Evolutionary conservation across 1,140 invertebrate genomes (phyloP).

Genomic region (Drosophila ficusphila): DNA sequence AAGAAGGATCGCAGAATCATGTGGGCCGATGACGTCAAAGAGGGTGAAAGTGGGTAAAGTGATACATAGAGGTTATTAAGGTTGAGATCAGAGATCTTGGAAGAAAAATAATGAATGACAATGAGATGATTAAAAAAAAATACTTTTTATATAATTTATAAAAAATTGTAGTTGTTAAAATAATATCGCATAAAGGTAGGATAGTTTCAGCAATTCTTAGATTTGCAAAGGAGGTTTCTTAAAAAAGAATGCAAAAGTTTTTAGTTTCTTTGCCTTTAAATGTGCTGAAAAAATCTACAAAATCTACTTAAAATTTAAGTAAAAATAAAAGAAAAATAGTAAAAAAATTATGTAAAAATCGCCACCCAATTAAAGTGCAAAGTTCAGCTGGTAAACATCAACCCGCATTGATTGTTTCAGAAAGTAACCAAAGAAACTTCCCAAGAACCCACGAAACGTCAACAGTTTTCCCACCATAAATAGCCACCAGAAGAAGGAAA

Average conservation of each 20-base stretch:
- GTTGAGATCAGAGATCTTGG: neutral
- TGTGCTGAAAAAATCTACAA: too few species aligned
- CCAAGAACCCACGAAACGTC: slow-evolving; percentile 52
- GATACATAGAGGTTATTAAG: neutral
- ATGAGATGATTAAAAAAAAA: neutral
- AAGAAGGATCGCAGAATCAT: slow-evolving; percentile 13
- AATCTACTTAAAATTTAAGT: too few species aligned
- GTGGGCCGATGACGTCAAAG: slow-evolving; percentile 25
- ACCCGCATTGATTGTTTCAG: slow-evolving; percentile 58
- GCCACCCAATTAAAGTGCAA: neutral
- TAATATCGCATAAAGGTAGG: too few species aligned
- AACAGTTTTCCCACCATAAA: slow-evolving; percentile 51
- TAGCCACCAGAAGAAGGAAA: slow-evolving; percentile 32
- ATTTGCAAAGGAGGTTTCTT: too few species aligned
- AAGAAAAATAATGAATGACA: too few species aligned
- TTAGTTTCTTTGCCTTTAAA: too few species aligned
- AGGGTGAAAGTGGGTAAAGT: slow-evolving; percentile 3
- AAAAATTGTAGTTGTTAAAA: too few species aligned
- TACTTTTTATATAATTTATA: neutral
- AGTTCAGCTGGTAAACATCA: slow-evolving; percentile 6
- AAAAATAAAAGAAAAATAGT: too few species aligned
- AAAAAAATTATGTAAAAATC: neutral
- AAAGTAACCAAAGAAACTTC: slow-evolving; percentile 21
- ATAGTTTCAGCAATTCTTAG: too few species aligned
- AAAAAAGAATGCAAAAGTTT: too few species aligned